Percentiles rank a stretch among this genome's conserved stretches.
These are phyloP conservation scores for Sorex araneus DNA, from an alignment of 2,113 vertebrate species.

Conservation along the genomic window DNA sequence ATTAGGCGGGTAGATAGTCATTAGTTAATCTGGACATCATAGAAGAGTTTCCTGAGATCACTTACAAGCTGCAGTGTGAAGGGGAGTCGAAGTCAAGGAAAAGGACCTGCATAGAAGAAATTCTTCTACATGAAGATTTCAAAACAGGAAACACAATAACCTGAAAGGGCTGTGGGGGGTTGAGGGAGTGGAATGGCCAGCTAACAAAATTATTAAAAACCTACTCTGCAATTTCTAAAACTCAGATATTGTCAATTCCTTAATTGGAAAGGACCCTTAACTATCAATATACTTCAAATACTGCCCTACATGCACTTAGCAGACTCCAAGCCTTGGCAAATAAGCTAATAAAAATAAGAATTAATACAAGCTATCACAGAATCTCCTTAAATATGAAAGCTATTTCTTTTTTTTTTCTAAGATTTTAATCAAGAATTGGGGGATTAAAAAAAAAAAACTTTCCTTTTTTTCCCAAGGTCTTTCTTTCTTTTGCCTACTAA, in stretches of 20 bases:
- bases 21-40: slow-evolving; percentile 51
- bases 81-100: neutral
- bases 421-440: slow-evolving; percentile 36
- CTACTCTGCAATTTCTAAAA: slow-evolving; percentile 37
- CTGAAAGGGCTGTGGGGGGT: no score
- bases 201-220: slow-evolving; percentile 66
- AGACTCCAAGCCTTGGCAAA: slow-evolving; percentile 27
- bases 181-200: neutral
- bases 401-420: slow-evolving; percentile 26
- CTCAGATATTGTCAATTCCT: neutral
- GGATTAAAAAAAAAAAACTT: neutral
- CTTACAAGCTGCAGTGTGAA: slow-evolving; percentile 44
- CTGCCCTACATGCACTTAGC: neutral
- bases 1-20: neutral
- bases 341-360: slow-evolving; percentile 59
- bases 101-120: slow-evolving; percentile 40
- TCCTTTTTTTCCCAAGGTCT: slow-evolving; percentile 21
- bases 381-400: slow-evolving; percentile 43
- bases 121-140: slow-evolving; percentile 54
- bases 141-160: slow-evolving; percentile 54
- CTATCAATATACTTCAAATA: slow-evolving; percentile 44
- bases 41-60: slow-evolving; percentile 20
- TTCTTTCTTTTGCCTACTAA: slow-evolving; percentile 49
- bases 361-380: neutral
- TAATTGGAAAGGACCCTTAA: slow-evolving; percentile 17